Evolutionary conservation across 2,888 invertebrate species (phyloP).

Genomic region (Drosophila eohydei): DNA sequence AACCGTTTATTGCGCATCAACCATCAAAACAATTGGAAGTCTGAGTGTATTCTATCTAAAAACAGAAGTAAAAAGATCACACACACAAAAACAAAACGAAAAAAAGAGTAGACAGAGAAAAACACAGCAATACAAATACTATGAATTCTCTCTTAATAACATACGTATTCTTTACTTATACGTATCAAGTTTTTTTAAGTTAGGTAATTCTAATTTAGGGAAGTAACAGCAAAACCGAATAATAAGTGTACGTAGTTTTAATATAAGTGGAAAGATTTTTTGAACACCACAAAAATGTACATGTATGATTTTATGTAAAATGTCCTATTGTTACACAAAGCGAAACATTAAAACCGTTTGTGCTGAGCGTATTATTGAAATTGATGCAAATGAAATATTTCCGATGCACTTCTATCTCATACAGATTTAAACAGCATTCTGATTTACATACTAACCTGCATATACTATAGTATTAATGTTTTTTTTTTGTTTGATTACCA

Average conservation of each 20-base stretch:
- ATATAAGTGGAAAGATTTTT: conserved; percentile 54
- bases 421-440: conserved; percentile 32
- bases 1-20: conserved; percentile 94
- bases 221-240: conserved; percentile 70
- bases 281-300: conserved; percentile 39
- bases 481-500: conserved; percentile 24
- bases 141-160: conserved; percentile 65
- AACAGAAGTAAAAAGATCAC: conserved; percentile 39
- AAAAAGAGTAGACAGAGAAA: conserved; percentile 17
- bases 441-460: conserved; percentile 33
- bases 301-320: conserved; percentile 58
- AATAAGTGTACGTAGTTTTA: conserved; percentile 66
- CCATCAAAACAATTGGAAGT: conserved; percentile 93
- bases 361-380: conserved; percentile 50
- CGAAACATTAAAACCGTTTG: conserved; percentile 33
- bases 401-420: conserved; percentile 28
- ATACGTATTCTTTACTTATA: conserved; percentile 66
- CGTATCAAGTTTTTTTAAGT: conserved; percentile 68
- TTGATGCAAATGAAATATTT: conserved; percentile 34
- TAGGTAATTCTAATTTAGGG: conserved; percentile 64
- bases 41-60: conserved; percentile 86
- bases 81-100: conserved; percentile 26
- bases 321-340: conserved; percentile 49
- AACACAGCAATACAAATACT: conserved; percentile 50
- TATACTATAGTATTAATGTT: conserved; percentile 35